A percentile compares a stretch with the other conserved stretches of the same genome.
These are phyloP conservation scores for Blastobasis lacticolella DNA, from an alignment of 2,888 invertebrate genomes.

Conservation along the genomic window DNA sequence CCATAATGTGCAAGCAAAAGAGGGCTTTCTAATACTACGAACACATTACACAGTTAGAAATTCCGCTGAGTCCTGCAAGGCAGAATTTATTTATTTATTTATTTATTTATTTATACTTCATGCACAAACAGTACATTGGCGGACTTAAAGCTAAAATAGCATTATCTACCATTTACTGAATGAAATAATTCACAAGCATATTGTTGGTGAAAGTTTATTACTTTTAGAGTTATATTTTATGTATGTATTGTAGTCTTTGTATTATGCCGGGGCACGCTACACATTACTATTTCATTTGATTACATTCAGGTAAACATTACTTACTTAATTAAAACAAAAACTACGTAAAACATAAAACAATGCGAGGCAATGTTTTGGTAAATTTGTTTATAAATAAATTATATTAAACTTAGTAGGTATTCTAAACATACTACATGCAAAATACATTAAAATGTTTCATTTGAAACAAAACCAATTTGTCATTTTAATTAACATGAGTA, in stretches of 20 bases:
- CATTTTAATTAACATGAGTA: slow-evolving; percentile 23
- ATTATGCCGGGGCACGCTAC: slow-evolving; percentile 66
- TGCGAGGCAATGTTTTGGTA: slow-evolving; percentile 72
- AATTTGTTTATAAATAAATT: slow-evolving; percentile 60
- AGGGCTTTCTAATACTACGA: too few relatives aligned
- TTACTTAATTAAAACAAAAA: slow-evolving; percentile 50
- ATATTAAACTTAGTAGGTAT: slow-evolving; percentile 22
- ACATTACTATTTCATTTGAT: slow-evolving; percentile 34
- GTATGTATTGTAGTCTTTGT: slow-evolving; percentile 31
- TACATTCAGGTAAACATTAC: not conserved
- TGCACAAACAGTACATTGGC: too few relatives aligned
- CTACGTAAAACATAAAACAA: slow-evolving; percentile 50
- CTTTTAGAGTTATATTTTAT: not conserved
- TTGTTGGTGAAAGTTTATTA: not conserved
- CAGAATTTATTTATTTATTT: too few relatives aligned
- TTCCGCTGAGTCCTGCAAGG: too few relatives aligned
- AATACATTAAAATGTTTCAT: not conserved
- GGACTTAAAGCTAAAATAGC: too few relatives aligned
- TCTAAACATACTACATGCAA: too few relatives aligned
- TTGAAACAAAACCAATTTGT: not conserved
- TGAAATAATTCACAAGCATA: too few relatives aligned
- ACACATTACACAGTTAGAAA: too few relatives aligned
- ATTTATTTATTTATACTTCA: too few relatives aligned
- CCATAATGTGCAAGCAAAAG: too few relatives aligned
- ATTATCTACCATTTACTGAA: too few relatives aligned